Evolutionary conservation across 2,113 vertebrate species (phyloP).

Genomic region (Catharus minimus): DNA sequence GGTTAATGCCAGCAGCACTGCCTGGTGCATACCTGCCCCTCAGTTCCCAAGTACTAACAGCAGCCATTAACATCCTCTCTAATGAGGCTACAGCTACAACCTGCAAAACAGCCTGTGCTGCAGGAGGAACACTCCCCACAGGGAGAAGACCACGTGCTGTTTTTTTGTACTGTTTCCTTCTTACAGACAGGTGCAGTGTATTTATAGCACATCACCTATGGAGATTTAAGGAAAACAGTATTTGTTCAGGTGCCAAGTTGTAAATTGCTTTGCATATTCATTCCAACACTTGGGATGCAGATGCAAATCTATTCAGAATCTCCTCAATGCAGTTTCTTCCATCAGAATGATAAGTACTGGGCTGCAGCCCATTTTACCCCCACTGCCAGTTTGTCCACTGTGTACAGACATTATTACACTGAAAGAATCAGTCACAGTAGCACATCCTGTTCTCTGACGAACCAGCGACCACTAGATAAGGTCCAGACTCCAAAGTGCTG

Average conservation of each 20-base stretch:
- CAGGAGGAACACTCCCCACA: rapidly evolving
- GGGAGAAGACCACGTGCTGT: rapidly evolving
- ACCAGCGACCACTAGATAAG: rapidly evolving
- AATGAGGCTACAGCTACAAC: background rate
- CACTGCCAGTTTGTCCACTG: background rate
- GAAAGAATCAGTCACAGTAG: rapidly evolving
- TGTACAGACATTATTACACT: background rate
- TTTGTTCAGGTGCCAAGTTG: background rate
- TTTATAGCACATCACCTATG: background rate
- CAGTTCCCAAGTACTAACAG: background rate
- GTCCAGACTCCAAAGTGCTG: background rate
- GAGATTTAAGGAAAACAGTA: background rate
- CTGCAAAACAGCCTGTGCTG: background rate
- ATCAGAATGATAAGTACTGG: background rate
- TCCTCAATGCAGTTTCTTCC: background rate
- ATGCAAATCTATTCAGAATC: background rate
- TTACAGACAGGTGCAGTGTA: background rate
- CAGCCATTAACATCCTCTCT: background rate
- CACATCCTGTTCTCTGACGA: background rate
- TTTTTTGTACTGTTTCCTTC: background rate
- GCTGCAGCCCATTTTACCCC: background rate
- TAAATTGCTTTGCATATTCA: background rate
- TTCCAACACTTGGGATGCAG: background rate
- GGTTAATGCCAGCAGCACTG: background rate
- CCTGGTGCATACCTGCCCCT: background rate